A percentile compares a stretch with the other conserved stretches of the same genome.
Conservation (phyloP, 2,888 invertebrate species). For the Opisthograptis luteolata region DNA sequence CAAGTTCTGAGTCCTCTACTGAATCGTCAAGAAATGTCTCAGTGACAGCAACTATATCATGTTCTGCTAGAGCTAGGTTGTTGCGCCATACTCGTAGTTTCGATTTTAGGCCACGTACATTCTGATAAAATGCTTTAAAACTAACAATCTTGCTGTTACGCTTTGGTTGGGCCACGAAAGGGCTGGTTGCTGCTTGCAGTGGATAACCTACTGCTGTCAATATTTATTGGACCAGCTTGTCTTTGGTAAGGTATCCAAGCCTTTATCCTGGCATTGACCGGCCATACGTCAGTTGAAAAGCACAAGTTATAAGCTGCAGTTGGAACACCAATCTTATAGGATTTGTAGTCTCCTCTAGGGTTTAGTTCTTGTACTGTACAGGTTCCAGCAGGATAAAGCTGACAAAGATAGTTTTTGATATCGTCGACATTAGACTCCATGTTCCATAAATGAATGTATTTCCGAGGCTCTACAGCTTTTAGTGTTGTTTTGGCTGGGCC, state of each 20-base stretch:
- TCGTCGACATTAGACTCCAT: conserved; percentile 7
- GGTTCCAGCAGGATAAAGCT: background rate
- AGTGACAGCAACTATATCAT: too few relatives aligned
- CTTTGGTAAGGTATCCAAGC: background rate
- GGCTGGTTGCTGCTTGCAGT: too few relatives aligned
- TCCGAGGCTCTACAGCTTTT: conserved; percentile 2
- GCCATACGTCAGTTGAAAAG: conserved; percentile 1
- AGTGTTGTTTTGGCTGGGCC: background rate
- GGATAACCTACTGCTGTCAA: too few relatives aligned
- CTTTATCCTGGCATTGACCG: conserved; percentile 7
- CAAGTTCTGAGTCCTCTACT: too few relatives aligned
- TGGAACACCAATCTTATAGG: background rate
- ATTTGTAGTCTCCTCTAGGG: conserved; percentile 1
- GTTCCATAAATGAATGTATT: conserved; percentile 6
- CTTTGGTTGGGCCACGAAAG: too few relatives aligned
- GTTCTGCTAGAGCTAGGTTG: too few relatives aligned
- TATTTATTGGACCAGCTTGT: too few relatives aligned
- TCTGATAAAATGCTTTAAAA: background rate
- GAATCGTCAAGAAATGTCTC: too few relatives aligned
- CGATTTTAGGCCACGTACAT: background rate
- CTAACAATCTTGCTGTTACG: background rate
- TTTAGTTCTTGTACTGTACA: conserved; percentile 4
- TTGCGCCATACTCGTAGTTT: too few relatives aligned
- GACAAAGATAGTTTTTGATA: background rate
- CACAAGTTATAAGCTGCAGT: background rate